phyloP scores from a whole-genome alignment of 2,113 vertebrate species.

The Pseudopodoces humilis region DNA sequence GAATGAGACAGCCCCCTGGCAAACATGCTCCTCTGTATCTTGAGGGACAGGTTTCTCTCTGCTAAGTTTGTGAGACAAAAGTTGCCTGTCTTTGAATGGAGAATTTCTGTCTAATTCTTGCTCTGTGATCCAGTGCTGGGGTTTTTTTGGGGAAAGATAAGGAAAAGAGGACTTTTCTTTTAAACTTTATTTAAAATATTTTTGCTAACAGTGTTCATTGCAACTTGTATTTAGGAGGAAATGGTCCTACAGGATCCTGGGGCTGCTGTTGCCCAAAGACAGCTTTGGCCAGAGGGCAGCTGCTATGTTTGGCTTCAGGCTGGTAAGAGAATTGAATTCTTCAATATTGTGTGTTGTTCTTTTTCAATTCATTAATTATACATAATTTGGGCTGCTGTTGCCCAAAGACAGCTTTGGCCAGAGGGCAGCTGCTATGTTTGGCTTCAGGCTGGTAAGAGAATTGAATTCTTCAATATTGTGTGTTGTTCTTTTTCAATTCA shows the following conservation, averaged over 20 bases:
- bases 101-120: neutral
- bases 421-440: neutral
- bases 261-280: neutral
- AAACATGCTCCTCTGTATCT: neutral
- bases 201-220: neutral
- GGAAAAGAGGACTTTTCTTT: neutral
- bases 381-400: neutral
- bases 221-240: neutral
- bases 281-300: neutral
- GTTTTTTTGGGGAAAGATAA: neutral
- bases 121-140: neutral
- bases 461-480: neutral
- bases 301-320: neutral
- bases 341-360: neutral
- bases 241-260: neutral
- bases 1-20: neutral
- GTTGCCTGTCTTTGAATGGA: neutral
- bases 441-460: neutral
- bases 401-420: neutral
- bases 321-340: neutral
- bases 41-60: neutral
- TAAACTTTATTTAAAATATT: neutral
- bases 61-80: neutral
- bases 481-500: neutral
- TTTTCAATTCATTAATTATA: neutral